Base-by-base conservation (phyloP, 2,888 invertebrate genomes). In the Hipparchia sbordonii region DNA sequence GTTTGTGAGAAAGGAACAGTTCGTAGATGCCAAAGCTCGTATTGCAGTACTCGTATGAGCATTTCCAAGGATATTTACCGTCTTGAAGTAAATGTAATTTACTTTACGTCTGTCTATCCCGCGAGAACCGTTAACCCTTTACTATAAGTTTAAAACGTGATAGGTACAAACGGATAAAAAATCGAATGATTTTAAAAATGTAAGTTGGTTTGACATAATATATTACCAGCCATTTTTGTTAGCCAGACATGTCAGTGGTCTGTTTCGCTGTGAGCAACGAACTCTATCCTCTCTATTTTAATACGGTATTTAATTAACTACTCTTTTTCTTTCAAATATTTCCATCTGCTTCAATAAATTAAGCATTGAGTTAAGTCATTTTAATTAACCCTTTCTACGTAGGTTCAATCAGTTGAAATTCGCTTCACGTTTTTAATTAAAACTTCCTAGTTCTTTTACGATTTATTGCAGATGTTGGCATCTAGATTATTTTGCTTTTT, bases 341-440 rank as follows among this genome's bases (percentile, higher is more conserved):
- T 33, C 65, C 48, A 51, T 51, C 23, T 39, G 51, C 52, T 52
- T 12, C 46, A 68, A 68, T 68, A 68, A 59, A 68, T 68, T 68
- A 59, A 68, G 59, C 68, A 59, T 48, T 52, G 52, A 65, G 39
- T 52, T 67, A 33, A 73, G 68, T 66, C 73, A 46, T 68, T 75
- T 76, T 76, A 74, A 76, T 76, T 76, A 74, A 72, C 68, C 59
- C 72, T 71, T 76, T 74, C 74, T 72, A 76, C 69, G 71, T 71
- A 62, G 68, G 23, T 68, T 68, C 48, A 59, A 56, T 74, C 72
- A 69, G 61, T 69, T 65, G 62, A 74, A 74, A 78, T 77, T 73
- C 71, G 72, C 72, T 76, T 72, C 75, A 76, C 75, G 76, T 76
- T 78, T 77, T 75, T 77, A 76, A 78, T 76, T 77, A 78, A 77